Percentiles rank a stretch among this genome's conserved stretches.
These are phyloP conservation scores for Catocala fraxini DNA, from an alignment of 2,888 invertebrate genomes.

Conservation along the genomic window DNA sequence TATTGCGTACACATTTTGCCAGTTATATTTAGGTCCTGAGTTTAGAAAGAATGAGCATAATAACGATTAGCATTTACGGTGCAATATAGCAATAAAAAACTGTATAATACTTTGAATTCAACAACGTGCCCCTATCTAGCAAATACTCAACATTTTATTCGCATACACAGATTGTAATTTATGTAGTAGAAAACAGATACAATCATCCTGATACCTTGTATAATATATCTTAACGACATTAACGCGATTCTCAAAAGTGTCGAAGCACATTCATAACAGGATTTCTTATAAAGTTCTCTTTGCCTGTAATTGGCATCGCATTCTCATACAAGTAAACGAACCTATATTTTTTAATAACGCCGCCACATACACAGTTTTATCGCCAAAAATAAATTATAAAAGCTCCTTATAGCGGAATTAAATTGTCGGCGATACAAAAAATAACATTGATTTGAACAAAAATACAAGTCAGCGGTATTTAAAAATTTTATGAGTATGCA, in stretches of 20 bases:
- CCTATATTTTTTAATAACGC: constrained; percentile 16
- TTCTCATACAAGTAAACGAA: constrained; percentile 17
- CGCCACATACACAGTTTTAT: constrained; percentile 14
- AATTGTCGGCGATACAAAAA: constrained; percentile 38
- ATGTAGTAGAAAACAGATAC: too few species aligned
- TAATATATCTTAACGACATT: too few species aligned
- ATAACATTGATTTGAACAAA: constrained; percentile 41
- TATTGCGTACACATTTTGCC: too few species aligned
- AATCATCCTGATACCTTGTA: too few species aligned
- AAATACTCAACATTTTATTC: too few species aligned
- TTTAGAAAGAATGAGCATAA: too few species aligned
- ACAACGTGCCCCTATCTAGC: too few species aligned
- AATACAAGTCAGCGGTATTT: constrained; percentile 41
- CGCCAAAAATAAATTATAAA: constrained; percentile 31
- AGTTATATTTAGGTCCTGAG: too few species aligned
- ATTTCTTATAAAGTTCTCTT: constrained; percentile 13
- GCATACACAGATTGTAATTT: too few species aligned
- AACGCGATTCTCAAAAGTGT: neutral
- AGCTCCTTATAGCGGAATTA: constrained; percentile 32
- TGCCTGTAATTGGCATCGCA: constrained; percentile 9
- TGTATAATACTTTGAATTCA: too few species aligned
- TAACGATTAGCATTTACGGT: too few species aligned
- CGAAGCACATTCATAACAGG: constrained; percentile 12
- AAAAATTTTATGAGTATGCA: constrained; percentile 49
- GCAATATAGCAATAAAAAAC: too few species aligned